Evolutionary conservation across 2,113 vertebrate genomes (phyloP).

Genomic region (Strix aluco): DNA sequence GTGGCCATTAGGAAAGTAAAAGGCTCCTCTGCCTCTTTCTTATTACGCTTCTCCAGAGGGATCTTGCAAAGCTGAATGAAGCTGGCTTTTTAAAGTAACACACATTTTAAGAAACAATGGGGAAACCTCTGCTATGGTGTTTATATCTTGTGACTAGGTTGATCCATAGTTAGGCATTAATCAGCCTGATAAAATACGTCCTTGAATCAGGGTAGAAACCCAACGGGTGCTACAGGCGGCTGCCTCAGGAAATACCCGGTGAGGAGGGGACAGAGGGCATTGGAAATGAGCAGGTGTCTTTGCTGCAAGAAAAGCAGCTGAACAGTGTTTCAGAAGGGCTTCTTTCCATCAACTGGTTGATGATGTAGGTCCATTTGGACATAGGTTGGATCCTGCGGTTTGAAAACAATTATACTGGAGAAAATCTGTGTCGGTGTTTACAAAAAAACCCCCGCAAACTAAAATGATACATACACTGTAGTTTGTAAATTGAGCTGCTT

Average conservation of each 20-base stretch:
- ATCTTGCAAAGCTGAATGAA: background rate
- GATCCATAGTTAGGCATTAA: background rate
- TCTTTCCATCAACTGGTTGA: background rate
- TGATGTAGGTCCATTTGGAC: background rate
- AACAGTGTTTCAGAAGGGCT: background rate
- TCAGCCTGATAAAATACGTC: background rate
- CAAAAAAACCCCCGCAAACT: background rate
- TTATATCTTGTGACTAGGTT: background rate
- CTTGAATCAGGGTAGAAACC: background rate
- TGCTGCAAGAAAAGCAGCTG: background rate
- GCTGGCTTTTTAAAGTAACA: background rate
- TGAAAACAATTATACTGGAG: background rate
- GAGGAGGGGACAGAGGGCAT: background rate
- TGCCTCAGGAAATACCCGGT: background rate
- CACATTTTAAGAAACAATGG: rapidly evolving
- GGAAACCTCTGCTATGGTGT: background rate
- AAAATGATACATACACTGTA: background rate
- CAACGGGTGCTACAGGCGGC: rapidly evolving
- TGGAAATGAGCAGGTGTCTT: background rate
- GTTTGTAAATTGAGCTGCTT: background rate
- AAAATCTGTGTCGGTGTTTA: background rate
- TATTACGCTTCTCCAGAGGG: background rate
- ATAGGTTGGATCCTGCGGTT: background rate
- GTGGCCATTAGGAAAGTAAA: background rate
- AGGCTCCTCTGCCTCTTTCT: background rate